These are phyloP conservation scores for Myzus persicae DNA, from an alignment of 1,140 invertebrate species.

Conservation along the genomic window DNA sequence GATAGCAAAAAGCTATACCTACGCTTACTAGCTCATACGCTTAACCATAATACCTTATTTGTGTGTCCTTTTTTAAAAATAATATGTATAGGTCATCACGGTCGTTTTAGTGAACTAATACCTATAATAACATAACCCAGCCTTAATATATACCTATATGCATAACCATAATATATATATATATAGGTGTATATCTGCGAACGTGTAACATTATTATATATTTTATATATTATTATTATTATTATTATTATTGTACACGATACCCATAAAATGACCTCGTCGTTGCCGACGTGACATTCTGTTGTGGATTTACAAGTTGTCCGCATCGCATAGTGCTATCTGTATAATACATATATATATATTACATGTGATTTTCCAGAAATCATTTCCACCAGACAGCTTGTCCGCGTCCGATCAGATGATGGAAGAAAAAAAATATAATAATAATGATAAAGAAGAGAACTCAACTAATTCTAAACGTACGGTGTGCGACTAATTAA, in stretches of 20 bases:
- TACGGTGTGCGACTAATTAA: conserved; percentile 46
- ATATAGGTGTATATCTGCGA: background rate
- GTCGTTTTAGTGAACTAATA: background rate
- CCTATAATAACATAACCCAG: background rate
- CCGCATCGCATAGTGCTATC: background rate
- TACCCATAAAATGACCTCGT: conserved; percentile 6
- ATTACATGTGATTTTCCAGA: conserved; percentile 16
- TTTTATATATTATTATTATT: too few species aligned
- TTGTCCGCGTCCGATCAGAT: conserved; percentile 6
- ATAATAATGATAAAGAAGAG: background rate
- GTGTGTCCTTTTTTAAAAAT: background rate
- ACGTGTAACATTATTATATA: background rate
- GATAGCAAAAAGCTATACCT: too few species aligned
- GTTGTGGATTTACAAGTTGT: conserved; percentile 29
- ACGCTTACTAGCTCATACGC: too few species aligned
- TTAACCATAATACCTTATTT: too few species aligned
- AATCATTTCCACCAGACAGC: conserved; percentile 37
- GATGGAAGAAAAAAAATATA: background rate
- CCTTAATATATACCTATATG: background rate
- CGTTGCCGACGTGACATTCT: conserved; percentile 30
- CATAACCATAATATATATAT: background rate
- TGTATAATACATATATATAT: background rate
- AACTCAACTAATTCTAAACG: conserved; percentile 6
- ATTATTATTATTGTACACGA: background rate
- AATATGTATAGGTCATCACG: background rate